phyloP scores from a whole-genome alignment of 2,113 vertebrate genomes.

The Amblyopsis rosae region DNA sequence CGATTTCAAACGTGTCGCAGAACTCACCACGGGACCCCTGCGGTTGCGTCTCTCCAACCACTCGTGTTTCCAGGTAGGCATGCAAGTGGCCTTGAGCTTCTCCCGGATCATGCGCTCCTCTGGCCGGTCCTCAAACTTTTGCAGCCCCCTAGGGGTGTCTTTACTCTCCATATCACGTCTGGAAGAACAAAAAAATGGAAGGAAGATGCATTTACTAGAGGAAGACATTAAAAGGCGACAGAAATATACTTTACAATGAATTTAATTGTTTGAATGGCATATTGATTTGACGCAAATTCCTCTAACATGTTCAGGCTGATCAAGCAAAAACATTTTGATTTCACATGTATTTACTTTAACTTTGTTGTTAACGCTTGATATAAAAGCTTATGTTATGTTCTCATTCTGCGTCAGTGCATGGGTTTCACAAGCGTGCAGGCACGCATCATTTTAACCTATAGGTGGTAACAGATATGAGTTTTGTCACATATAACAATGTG shows the following conservation, averaged over 20 bases:
- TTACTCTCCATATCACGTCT: conserved; percentile 88
- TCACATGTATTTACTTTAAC: no score
- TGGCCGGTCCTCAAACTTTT: conserved; percentile 91
- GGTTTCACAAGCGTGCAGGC: neutral
- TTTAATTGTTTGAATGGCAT: no score
- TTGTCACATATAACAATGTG: no score
- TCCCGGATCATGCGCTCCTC: conserved; percentile 91
- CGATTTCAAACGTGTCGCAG: neutral
- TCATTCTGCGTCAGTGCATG: neutral
- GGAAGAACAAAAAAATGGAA: neutral
- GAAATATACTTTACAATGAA: no score
- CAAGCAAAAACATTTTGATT: no score
- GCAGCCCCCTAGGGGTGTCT: conserved; percentile 86
- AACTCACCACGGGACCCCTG: conserved; percentile 84
- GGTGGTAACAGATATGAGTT: neutral
- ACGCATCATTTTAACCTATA: neutral
- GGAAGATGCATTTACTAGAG: neutral
- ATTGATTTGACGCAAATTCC: no score
- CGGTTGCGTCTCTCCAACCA: conserved; percentile 87
- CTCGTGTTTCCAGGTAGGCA: conserved; percentile 92
- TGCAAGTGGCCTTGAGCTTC: conserved; percentile 89
- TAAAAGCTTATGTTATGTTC: neutral
- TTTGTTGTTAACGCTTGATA: no score
- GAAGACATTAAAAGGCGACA: neutral
- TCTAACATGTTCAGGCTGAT: no score